A percentile compares a stretch with the other conserved stretches of the same genome.
Evolutionary conservation across 2,113 vertebrate genomes (phyloP).

Genomic region (Psittacus erithacus): DNA sequence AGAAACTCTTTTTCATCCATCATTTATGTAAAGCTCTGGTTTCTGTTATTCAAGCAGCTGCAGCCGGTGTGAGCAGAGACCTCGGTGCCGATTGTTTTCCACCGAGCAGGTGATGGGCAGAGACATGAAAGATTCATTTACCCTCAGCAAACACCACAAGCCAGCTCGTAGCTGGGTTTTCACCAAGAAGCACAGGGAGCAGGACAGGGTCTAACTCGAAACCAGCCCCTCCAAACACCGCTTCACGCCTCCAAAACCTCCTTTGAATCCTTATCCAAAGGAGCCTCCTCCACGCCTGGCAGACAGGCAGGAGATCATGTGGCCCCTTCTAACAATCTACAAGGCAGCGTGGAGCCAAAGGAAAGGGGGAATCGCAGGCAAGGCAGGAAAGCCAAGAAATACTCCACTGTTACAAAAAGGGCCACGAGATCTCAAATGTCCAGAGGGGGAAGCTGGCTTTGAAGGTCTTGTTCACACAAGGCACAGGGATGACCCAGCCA

Average conservation of each 20-base stretch:
- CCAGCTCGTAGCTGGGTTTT: background rate
- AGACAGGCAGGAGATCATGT: background rate
- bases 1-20: background rate
- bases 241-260: background rate
- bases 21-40: background rate
- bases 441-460: background rate
- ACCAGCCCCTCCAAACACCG: rapidly evolving
- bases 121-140: background rate
- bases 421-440: background rate
- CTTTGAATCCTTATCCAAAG: background rate
- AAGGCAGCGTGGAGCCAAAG: background rate
- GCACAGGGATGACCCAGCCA: background rate
- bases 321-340: background rate
- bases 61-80: background rate
- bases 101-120: background rate
- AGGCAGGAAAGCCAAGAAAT: background rate
- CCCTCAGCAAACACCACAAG: rapidly evolving
- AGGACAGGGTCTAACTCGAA: background rate
- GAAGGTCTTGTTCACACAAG: background rate
- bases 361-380: background rate
- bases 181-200: rapidly evolving
- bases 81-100: background rate
- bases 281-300: background rate
- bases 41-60: background rate
- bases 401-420: rapidly evolving